A percentile compares a stretch with the other conserved stretches of the same genome.
These are phyloP conservation scores for Melanogrammus aeglefinus DNA, from an alignment of 2,797 vertebrate species.

Conservation along the genomic window DNA sequence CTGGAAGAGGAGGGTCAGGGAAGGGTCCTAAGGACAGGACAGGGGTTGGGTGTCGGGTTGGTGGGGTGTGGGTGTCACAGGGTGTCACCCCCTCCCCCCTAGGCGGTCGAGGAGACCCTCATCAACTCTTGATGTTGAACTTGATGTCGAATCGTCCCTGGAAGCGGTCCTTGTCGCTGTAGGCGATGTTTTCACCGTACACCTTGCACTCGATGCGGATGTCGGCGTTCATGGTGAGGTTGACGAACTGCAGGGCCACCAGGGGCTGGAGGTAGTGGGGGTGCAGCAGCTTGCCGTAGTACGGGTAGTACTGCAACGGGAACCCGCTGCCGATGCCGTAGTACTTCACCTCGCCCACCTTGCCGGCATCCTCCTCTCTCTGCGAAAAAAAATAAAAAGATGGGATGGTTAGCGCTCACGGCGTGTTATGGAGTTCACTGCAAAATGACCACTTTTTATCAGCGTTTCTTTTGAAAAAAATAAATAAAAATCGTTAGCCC, in stretches of 20 bases:
- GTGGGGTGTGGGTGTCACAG: slow-evolving; percentile 18
- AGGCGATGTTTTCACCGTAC: slow-evolving; percentile 87
- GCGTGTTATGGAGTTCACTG: background rate
- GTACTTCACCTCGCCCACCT: slow-evolving; percentile 81
- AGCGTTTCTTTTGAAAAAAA: no score
- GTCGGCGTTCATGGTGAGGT: slow-evolving; percentile 82
- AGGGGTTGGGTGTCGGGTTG: no score
- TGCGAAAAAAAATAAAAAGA: no score
- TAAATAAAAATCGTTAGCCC: no score
- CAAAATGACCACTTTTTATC: background rate
- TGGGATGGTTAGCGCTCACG: background rate
- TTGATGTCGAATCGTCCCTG: slow-evolving; percentile 97
- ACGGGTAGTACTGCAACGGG: slow-evolving; percentile 94
- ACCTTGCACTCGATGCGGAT: slow-evolving; percentile 92
- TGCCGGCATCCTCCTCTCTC: slow-evolving; percentile 84
- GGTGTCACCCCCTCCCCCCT: no score
- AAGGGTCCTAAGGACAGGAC: background rate
- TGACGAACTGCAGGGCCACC: slow-evolving; percentile 90
- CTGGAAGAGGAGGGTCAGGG: background rate
- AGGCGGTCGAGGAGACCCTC: slow-evolving; percentile 50
- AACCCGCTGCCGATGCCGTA: slow-evolving; percentile 83
- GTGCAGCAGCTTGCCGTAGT: slow-evolving; percentile 92
- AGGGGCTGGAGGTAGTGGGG: slow-evolving; percentile 89
- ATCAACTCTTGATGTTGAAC: slow-evolving; percentile 82
- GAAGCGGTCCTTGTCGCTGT: slow-evolving; percentile 95